Base-by-base conservation (phyloP, 2,888 invertebrate species). In the Falcaria lacertinaria region DNA sequence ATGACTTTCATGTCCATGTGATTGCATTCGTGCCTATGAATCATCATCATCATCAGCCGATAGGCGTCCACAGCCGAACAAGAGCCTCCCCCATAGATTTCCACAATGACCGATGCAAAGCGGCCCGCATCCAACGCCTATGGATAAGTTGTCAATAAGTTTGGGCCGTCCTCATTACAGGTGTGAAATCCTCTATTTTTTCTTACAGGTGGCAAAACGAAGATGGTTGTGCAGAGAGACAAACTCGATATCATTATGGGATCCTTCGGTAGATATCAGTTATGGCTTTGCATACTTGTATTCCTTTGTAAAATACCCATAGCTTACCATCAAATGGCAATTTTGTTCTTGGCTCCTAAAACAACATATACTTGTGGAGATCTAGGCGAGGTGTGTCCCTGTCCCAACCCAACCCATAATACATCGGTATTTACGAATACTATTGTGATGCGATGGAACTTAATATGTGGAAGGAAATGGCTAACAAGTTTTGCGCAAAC, bases 371-470 rank as follows among this genome's bases (percentile, higher is more conserved):
- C 44, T 22, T 80, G 81, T 50, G 11, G 8, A 11, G 39, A 33
- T 13, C 32, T 33, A 1, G 58, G 58, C 5, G 71, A 78, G 16
- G 65, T 74, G 5, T 93, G 93, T 56, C 89, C 91, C 1, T 94
- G 94, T 60, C 59, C 78, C 0, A 68, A 86, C 34, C 90, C 92
- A 46, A 72, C 86, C 5, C 95, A 92, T 60, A 91, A 95, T 64
- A 92, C 88, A 40, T 91, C 90, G 36, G 69, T 92, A 46, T 95
- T 95, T 68, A 80, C 91, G 1, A 91, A 92, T 54, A 94, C 94
- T 0, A 94, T 95, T 14, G 89, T 91, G 45, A 93, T 92, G 43
- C 92, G 95, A 90, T 96, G 94, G 94, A 88, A 93, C 70, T 85
- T 96, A 48, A 93, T 95, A 16, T 95, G 95, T 70, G 90, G 91